Evolutionary conservation across 2,113 vertebrate species (phyloP).

Genomic region (Eretmochelys imbricata): DNA sequence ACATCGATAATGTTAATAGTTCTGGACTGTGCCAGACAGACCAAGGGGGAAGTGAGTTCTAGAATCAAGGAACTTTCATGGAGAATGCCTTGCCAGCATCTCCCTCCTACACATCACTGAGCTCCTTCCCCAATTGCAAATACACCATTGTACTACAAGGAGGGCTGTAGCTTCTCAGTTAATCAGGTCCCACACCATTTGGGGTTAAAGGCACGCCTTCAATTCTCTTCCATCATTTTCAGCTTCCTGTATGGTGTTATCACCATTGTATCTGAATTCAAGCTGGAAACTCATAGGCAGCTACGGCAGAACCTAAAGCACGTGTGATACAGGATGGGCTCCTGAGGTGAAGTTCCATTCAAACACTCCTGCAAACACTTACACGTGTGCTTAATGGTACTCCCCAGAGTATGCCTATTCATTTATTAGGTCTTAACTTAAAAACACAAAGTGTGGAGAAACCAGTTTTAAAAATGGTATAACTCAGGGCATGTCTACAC

Average conservation of each 20-base stretch:
- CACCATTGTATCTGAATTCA: background rate
- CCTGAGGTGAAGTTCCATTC: background rate
- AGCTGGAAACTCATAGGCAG: background rate
- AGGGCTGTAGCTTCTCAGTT: background rate
- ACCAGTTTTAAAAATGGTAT: too few relatives aligned
- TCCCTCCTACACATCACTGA: background rate
- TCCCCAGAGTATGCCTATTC: background rate
- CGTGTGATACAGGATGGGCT: background rate
- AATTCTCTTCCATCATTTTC: background rate
- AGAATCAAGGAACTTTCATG: background rate
- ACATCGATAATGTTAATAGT: background rate
- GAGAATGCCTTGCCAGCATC: background rate
- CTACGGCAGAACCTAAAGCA: background rate
- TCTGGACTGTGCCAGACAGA: background rate
- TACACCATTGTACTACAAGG: background rate
- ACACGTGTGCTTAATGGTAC: background rate
- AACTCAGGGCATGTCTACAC: too few relatives aligned
- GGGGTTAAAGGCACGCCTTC: background rate
- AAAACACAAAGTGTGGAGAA: background rate
- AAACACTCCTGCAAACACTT: background rate
- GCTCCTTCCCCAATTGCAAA: background rate
- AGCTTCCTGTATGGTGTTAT: background rate
- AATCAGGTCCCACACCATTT: background rate
- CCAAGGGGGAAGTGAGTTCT: background rate
- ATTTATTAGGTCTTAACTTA: background rate